phyloP scores from a whole-genome alignment of 2,113 vertebrate genomes.

The Odontesthes bonariensis region DNA sequence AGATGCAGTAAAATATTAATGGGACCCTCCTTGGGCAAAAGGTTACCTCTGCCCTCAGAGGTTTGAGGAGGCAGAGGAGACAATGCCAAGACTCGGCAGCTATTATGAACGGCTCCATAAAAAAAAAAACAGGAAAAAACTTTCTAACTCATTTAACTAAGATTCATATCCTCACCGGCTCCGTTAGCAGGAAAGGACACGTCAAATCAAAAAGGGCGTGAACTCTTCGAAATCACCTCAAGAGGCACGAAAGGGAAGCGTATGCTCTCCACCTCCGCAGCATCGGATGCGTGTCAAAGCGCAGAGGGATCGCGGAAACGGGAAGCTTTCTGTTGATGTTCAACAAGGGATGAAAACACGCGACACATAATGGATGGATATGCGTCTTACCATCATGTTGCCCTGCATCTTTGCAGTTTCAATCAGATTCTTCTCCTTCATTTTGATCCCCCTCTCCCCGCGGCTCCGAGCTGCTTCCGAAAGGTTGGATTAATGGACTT shows the following conservation, averaged over 20 bases:
- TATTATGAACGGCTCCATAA: constrained; percentile 30
- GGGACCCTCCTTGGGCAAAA: constrained; percentile 65
- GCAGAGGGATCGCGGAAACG: not conserved
- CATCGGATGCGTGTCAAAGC: constrained; percentile 26
- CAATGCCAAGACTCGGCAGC: constrained; percentile 39
- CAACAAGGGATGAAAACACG: not conserved
- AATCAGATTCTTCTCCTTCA: constrained; percentile 96
- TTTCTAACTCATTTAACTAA: constrained; percentile 57
- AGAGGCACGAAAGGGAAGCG: not conserved
- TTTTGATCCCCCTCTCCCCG: constrained; percentile 62
- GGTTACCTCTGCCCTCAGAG: constrained; percentile 63
- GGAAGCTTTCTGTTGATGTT: not conserved
- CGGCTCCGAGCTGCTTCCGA: constrained; percentile 12
- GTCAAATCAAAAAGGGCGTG: constrained; percentile 18
- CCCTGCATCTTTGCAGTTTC: constrained; percentile 98
- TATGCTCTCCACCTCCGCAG: not conserved
- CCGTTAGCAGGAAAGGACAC: not conserved
- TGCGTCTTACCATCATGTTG: constrained; percentile 92
- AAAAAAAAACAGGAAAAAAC: constrained; percentile 53
- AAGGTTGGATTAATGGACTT: constrained; percentile 74
- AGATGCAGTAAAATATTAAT: constrained; percentile 79
- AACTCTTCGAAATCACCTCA: not conserved
- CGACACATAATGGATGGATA: not conserved
- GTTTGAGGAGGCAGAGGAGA: constrained; percentile 34
- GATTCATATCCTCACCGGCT: not conserved